Base-by-base conservation (phyloP, 2,888 invertebrate species). In the Thyatira batis region DNA sequence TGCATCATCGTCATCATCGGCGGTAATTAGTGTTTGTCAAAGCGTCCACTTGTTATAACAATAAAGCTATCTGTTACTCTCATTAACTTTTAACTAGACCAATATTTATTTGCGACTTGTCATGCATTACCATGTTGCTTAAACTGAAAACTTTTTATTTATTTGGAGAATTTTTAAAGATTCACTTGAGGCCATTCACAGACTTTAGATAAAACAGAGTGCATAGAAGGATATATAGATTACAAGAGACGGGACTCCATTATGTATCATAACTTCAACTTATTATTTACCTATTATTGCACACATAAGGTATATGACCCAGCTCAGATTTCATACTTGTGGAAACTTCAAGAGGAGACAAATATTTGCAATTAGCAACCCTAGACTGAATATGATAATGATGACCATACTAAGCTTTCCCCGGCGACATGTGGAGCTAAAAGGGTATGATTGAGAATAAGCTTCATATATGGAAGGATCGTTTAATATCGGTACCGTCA, bases 41-140 rank as follows among this genome's bases (percentile, higher is more conserved):
- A 68, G 69, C 69, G 70, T 73, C 76, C 72, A 78, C 72, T 79
- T 82, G 85, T 75, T 82, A 78, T 76, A 84, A 82, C 82, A 84
- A 87, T 86, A 83, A 78, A 76, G 74, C 71, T 80, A 82, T 85
- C 84, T 87, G 87, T 69, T 83, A 76, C 68, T 73, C 77, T 84
- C 85, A 80, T 88, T 82, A 87, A 78, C 73, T 73, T 68, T 73
- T 75, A 75, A 75, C 73, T 73, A 75, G 63, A 73, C 62, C 57
- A 77, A 73, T 82, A 76, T 82, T 82, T 76, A 60, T 66, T 72
- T 63, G 69, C 59, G 45, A 74, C 69, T 69, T 71, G 65, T 9
- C 3, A 20, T 48, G 20, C 53, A 58, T 54, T 44, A 52, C 58
- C 54, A 62, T 57, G 65, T 63, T 64, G n/a, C n/a, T n/a, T n/a